Evolutionary conservation across 2,888 invertebrate species (phyloP), one percentile per base, ranked within the genome.

Genomic region (Temnothorax rugatulus): DNA sequence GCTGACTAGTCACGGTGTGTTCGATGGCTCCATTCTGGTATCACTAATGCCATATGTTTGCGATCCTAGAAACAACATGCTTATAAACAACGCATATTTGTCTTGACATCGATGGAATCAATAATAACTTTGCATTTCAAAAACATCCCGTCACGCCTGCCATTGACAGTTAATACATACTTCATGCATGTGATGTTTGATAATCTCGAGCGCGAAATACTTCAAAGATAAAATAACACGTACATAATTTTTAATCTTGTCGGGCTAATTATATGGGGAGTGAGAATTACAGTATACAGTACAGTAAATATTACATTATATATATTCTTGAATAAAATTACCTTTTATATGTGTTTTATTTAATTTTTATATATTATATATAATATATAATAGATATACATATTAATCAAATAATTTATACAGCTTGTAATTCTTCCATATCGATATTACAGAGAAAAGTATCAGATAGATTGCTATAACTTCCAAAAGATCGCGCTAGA

Each of bases 401-500:
- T 29, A 3, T 29, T 29, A 29, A 2, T 29, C 29, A 29, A 54
- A 11, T 54, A 50, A 50, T 52, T 52, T 54, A 25, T 25, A 18
- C 5, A 25, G 1, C 1, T 25, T 54, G 11, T 34, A 59, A 44
- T 15, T 44, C 25, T 76, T 25, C 9, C 18, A 52, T 13, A 76
- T 38, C 75, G 63, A 41, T 54, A 54, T 68, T 41, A 34, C 4
- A 9, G n/a, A 34, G 15, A 21, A 54, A 44, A 54, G 4, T 15
- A 68, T 64, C n/a, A 34, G 9, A 3, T 4, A 63, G 29, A 47
- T 68, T 52, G 13, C n/a, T 54, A 9, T 29, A 41, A 54, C 41
- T 44, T 54, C n/a, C 38, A 68, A 68, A 41, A 66, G 69, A 68
- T 76, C 41, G 38, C 76, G 68, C 68, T 25, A 54, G 15, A 54